Evolutionary conservation across 2,888 invertebrate genomes (phyloP).

Genomic region (Orthosia gracilis): DNA sequence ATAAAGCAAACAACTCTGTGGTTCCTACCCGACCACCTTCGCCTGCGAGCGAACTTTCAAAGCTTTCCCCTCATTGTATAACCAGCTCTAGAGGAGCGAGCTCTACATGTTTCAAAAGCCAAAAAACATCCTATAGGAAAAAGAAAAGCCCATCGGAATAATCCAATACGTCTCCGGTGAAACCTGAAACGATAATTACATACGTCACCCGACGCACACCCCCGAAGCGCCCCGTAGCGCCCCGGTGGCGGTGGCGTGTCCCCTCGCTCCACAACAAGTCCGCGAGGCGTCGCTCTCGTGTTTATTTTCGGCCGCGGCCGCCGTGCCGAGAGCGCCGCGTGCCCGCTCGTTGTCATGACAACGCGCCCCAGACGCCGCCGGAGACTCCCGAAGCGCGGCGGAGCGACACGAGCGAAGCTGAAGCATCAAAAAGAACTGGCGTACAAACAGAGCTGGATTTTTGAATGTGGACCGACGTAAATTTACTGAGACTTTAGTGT

Average conservation of each 20-base stretch:
- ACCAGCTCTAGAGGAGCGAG: background rate
- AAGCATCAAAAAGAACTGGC: constrained; percentile 58
- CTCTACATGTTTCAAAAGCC: background rate
- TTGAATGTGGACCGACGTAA: constrained; percentile 58
- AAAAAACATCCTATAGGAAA: constrained; percentile 25
- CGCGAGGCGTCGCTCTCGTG: constrained; percentile 78
- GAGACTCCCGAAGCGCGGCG: constrained; percentile 75
- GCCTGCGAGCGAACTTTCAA: constrained; percentile 1
- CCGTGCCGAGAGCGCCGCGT: constrained; percentile 81
- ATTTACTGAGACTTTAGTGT: constrained; percentile 51
- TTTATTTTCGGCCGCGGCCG: constrained; percentile 87
- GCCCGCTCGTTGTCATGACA: constrained; percentile 83
- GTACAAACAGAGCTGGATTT: constrained; percentile 55
- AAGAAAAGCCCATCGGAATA: constrained; percentile 41
- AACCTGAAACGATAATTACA: constrained; percentile 68
- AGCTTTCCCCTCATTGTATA: background rate
- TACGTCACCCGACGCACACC: constrained; percentile 63
- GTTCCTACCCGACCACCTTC: constrained; percentile 10
- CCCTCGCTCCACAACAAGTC: constrained; percentile 71
- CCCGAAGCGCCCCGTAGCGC: constrained; percentile 57
- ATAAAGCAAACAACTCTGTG: constrained; percentile 40
- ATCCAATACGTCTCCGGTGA: constrained; percentile 63
- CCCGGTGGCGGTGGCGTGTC: constrained; percentile 63
- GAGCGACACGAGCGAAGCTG: constrained; percentile 70
- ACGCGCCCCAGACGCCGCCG: constrained; percentile 87